Base-by-base conservation (phyloP, 2,113 vertebrate species). In the Zosterops lateralis region DNA sequence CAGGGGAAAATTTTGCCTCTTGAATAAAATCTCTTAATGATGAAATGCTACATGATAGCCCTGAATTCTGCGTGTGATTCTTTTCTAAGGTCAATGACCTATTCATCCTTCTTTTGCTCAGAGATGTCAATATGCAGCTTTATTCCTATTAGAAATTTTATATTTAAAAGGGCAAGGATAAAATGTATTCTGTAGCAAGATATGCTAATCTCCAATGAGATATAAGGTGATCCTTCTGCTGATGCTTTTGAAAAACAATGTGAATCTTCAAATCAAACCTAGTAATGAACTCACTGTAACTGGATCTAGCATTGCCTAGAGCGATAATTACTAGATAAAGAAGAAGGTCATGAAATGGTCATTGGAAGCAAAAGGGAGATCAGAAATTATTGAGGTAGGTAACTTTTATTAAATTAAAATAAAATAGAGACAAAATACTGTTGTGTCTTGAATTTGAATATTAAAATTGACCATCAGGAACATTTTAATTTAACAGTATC, bases 191-290 rank as follows among this genome's bases (percentile, higher is more conserved):
- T 73, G 9, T 22, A 76, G 48, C 20, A 60, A 84, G 24, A 36
- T 74, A 78, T 19, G 4, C 20, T 92, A 29, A 75, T 84, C 19
- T 74, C 20, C 62, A 76, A 2, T 74, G 78, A 76, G 18, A 92
- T 67, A 81, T 48, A 29, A 64, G n/a, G 20, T 92, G 45, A 15
- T 48, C 38, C 22, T 83, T 85, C 53, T 89, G 73, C 56, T 91
- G 51, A 91, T 93, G 50, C 92, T 96, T 94, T 89, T 93, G 76
- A 95, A 95, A 87, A 95, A 87, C 20, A 93, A 14, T 44, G 40
- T 45, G 47, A 83, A 40, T 96, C 5, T 34, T 68, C 70, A 95
- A 84, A 92, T 91, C 57, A 81, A 96, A 73, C 83, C 22, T 90
- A 44, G 31, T 90, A 92, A 97, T 88, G 58, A 85, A 84, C 26